Evolutionary conservation across 2,797 vertebrate genomes (phyloP).

Genomic region (Enteromius trimaculatus): DNA sequence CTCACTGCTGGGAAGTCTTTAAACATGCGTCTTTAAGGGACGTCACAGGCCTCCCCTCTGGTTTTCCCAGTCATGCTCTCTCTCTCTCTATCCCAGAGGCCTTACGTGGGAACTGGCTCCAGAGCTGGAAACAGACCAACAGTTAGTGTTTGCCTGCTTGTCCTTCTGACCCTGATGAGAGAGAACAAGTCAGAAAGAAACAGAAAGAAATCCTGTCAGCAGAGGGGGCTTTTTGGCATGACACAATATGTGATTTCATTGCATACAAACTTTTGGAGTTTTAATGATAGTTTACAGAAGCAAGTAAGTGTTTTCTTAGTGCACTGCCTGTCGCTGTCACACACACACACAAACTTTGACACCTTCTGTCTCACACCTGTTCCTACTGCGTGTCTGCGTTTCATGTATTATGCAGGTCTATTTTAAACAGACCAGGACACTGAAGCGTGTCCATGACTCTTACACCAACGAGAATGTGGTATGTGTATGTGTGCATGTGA

Average conservation of each 20-base stretch:
- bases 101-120: slow-evolving; percentile 76
- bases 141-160: slow-evolving; percentile 58
- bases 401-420: slow-evolving; percentile 63
- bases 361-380: slow-evolving; percentile 67
- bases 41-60: slow-evolving; percentile 72
- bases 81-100: slow-evolving; percentile 65
- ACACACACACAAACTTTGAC: slow-evolving; percentile 34
- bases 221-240: slow-evolving; percentile 16
- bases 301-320: slow-evolving; percentile 22
- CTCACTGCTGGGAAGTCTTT: slow-evolving; percentile 80
- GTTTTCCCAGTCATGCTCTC: slow-evolving; percentile 72
- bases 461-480: slow-evolving; percentile 11
- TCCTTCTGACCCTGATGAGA: slow-evolving; percentile 60
- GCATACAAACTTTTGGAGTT: not conserved
- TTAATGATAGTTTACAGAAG: not conserved
- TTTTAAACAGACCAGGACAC: slow-evolving; percentile 54
- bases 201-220: not conserved
- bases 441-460: slow-evolving; percentile 43
- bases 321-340: slow-evolving; percentile 13
- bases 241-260: not conserved
- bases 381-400: slow-evolving; percentile 53
- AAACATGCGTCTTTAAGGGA: slow-evolving; percentile 75
- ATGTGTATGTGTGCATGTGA: slow-evolving; percentile 52
- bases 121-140: slow-evolving; percentile 72
- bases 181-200: slow-evolving; percentile 15